Evolutionary conservation across 2,888 invertebrate genomes (phyloP), one percentile per base, ranked within the genome.

Genomic region (Trissolcus brochymenae): DNA sequence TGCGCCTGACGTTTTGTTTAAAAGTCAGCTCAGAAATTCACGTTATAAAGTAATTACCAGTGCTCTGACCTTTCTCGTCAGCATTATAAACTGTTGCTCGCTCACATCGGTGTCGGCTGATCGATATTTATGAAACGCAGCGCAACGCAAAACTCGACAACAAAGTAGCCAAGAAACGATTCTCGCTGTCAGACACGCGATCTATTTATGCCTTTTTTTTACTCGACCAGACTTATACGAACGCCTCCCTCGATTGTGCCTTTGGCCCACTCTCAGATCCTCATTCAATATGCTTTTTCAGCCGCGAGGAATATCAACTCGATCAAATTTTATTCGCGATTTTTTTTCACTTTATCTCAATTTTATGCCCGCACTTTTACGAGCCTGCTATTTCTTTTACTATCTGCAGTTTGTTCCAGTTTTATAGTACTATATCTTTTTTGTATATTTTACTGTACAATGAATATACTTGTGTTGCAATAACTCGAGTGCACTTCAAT

Each of bases 191-290:
- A 59, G 50, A 68, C 62, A 68, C 64, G 54, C 59, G 62, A 64
- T 68, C 57, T 56, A 35, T 56, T 64, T 41, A 72, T 72, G 35
- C 17, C 49, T 19, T 21, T 25, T 46, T 49, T 55, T 68, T 67
- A 61, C 60, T 61, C 55, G 54, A 60, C 68, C 13, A 19, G 40
- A 16, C 7, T n/a, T n/a, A 11, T 19, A 1, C 83, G 80, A 85
- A 84, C 83, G 83, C 79, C 41, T 50, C 81, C 80, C 83, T 84
- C 85, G 57, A 64, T 78, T 76, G 60, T 80, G 82, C 81, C 81
- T 77, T 81, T 66, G 16, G 53, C 57, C 68, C 62, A 62, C 71
- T 79, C 54, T 76, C 55, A 17, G 25, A 17, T 55, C 35, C 46
- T 35, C 54, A 60, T 57, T 57, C 57, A 35, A 35, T 35, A 35